Conservation (phyloP, 1,140 invertebrate species). For the Atta cephalotes region DNA sequence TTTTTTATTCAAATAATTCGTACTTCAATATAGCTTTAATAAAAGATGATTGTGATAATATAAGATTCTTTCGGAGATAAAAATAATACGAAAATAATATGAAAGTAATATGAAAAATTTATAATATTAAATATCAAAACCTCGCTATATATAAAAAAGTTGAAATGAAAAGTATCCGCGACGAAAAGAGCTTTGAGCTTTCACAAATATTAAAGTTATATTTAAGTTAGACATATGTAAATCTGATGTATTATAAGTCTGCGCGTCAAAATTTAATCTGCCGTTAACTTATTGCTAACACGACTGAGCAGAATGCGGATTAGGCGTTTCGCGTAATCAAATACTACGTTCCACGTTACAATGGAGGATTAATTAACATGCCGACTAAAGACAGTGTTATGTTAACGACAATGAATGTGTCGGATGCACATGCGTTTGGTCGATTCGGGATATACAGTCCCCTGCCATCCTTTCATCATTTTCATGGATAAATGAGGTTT, state of each 20-base stretch:
- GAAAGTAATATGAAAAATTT: background rate
- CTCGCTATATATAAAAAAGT: background rate
- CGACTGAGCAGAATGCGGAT: background rate
- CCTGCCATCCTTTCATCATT: slow-evolving; percentile 32
- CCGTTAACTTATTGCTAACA: slow-evolving; percentile 1
- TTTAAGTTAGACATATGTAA: background rate
- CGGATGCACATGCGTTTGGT: slow-evolving; percentile 15
- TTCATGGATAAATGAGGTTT: background rate
- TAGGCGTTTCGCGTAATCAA: slow-evolving; percentile 50
- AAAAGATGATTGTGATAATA: background rate
- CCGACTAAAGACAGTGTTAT: slow-evolving; percentile 43
- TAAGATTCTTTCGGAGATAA: slow-evolving; percentile 2
- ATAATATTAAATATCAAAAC: slow-evolving; percentile 35
- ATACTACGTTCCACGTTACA: slow-evolving; percentile 39
- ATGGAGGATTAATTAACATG: slow-evolving; percentile 56
- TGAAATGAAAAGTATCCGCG: background rate
- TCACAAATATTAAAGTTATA: slow-evolving; percentile 38
- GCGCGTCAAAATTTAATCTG: slow-evolving; percentile 23
- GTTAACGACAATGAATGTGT: slow-evolving; percentile 34
- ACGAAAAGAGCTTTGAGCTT: background rate
- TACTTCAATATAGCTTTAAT: background rate
- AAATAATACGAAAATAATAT: slow-evolving; percentile 28
- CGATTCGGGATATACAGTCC: background rate
- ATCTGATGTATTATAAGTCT: background rate
- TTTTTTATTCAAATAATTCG: slow-evolving; percentile 3